phyloP scores from a whole-genome alignment of 2,888 invertebrate genomes.

The Spisula subtruncata region DNA sequence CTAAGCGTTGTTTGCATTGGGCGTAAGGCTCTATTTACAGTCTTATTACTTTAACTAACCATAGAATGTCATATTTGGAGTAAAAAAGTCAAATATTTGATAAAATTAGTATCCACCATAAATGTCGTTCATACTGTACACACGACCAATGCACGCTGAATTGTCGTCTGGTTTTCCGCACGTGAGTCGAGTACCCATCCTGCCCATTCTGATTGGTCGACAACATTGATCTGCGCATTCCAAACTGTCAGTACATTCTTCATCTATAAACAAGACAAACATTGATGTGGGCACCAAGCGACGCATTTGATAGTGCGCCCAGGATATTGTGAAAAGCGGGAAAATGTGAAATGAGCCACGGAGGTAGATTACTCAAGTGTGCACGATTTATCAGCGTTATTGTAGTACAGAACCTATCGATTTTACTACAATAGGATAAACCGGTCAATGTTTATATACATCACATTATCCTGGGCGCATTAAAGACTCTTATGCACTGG shows the following conservation, averaged over 20 bases:
- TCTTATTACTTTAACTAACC: background rate
- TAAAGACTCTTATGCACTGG: too few species aligned
- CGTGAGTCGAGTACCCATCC: slow-evolving; percentile 39
- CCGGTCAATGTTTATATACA: too few species aligned
- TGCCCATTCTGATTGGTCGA: slow-evolving; percentile 36
- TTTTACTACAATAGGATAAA: too few species aligned
- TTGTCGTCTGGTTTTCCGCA: slow-evolving; percentile 57
- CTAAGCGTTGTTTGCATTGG: background rate
- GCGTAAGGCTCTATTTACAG: background rate
- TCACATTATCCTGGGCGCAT: too few species aligned
- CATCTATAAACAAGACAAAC: slow-evolving; percentile 31
- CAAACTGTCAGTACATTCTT: slow-evolving; percentile 47
- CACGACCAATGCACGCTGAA: slow-evolving; percentile 48
- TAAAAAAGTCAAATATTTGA: background rate
- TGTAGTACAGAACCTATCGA: too few species aligned
- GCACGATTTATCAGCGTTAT: too few species aligned
- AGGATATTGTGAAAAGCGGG: too few species aligned
- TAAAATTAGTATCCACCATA: slow-evolving; percentile 28
- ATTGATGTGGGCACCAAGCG: background rate
- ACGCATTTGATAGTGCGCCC: too few species aligned
- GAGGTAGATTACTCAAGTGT: too few species aligned
- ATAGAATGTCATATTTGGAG: background rate
- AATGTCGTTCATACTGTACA: slow-evolving; percentile 31
- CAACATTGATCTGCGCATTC: slow-evolving; percentile 61
- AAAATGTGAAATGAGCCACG: too few species aligned